A percentile compares a stretch with the other conserved stretches of the same genome.
Conservation (phyloP, 2,797 vertebrate genomes). For the Ammospiza maritima region DNA sequence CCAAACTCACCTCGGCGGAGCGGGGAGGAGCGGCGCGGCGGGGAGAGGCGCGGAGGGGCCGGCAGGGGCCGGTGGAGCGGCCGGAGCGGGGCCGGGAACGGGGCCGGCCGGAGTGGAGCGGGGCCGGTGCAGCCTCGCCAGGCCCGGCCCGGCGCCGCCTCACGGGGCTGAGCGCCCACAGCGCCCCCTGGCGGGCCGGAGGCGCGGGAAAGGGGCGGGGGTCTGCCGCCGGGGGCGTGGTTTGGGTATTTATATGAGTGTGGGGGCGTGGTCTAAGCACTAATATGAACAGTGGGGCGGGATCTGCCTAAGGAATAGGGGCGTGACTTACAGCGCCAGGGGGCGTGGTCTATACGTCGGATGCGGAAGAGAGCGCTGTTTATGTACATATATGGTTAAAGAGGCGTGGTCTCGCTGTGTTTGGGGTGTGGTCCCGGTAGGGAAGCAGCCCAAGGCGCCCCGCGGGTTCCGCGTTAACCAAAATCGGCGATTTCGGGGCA, state of each 20-base stretch:
- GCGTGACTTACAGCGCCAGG: neutral
- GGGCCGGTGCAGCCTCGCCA: neutral
- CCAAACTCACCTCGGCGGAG: neutral
- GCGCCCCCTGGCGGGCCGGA: neutral
- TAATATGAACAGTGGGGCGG: neutral
- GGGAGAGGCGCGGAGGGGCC: neutral
- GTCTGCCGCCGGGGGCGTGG: neutral
- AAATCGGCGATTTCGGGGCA: neutral
- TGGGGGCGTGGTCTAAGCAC: neutral
- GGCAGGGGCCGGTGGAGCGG: neutral
- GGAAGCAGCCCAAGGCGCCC: neutral
- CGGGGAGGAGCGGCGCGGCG: too few species aligned
- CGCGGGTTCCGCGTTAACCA: neutral
- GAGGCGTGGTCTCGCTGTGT: rapidly evolving
- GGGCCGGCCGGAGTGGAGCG: neutral
- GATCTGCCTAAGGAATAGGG: neutral
- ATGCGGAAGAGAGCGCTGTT: neutral
- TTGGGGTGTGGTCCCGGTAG: neutral
- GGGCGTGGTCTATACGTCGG: neutral
- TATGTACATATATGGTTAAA: too few species aligned
- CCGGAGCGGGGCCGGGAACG: neutral
- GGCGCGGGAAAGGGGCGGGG: neutral
- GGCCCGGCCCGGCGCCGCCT: neutral
- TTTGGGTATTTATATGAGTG: rapidly evolving
- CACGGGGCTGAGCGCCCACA: neutral